Evolutionary conservation across 2,113 vertebrate species (phyloP).

Genomic region (Macheiramphus alcinus): DNA sequence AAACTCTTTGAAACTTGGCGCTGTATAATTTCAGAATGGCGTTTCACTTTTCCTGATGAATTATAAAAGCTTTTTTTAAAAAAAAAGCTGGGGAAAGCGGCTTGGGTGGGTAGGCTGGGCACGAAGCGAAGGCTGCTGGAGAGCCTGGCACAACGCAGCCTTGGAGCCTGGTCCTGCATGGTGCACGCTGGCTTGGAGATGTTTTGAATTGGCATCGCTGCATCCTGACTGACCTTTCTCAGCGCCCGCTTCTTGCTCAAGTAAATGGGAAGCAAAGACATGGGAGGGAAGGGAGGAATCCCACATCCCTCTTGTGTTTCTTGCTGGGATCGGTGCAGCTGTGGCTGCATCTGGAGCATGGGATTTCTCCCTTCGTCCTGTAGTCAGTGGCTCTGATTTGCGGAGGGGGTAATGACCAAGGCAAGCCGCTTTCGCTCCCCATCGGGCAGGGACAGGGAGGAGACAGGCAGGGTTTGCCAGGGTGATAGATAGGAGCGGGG

Average conservation of each 20-base stretch:
- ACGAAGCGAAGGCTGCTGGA: neutral
- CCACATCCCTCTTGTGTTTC: neutral
- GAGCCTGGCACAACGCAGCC: neutral
- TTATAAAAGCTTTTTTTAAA: neutral
- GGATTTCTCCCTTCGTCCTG: neutral
- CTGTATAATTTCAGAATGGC: neutral
- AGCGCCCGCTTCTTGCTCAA: accelerated
- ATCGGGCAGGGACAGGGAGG: neutral
- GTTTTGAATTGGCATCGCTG: accelerated
- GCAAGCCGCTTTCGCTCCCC: neutral
- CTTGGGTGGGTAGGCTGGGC: neutral
- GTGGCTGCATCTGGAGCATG: accelerated
- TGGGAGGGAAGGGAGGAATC: neutral
- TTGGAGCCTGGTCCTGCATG: neutral
- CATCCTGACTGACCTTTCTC: neutral
- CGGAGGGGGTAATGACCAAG: accelerated
- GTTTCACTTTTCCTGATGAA: neutral
- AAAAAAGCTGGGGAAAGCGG: neutral
- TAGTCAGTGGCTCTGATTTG: neutral
- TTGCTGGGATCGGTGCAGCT: accelerated
- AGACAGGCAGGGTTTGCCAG: neutral
- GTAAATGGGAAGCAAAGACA: neutral
- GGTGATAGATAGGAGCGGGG: neutral
- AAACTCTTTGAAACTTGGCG: accelerated
- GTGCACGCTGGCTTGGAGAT: neutral